Evolutionary conservation across 2,797 vertebrate genomes (phyloP), one percentile per base, ranked within the genome.

Genomic region (Champsocephalus gunnari): DNA sequence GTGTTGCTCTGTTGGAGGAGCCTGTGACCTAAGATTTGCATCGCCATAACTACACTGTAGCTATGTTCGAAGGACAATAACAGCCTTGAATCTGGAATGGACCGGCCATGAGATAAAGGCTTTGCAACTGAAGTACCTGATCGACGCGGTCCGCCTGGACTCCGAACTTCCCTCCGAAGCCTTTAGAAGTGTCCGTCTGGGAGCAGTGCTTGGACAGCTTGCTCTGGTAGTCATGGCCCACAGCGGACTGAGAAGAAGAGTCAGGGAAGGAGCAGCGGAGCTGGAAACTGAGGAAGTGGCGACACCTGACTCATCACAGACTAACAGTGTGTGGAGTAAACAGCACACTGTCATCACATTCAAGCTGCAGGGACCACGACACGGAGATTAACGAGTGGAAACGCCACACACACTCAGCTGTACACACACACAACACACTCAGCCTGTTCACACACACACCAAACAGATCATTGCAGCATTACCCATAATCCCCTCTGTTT

Each of bases 131-230:
- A 48, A 57, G 86, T 93, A 98, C 98, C 97, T 98, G 95, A 81
- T 99, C 98, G 1, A 99, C 96, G 4, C 98, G 94, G 69, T 99
- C 98, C 0, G 94, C 93, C 62, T 99, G 96, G 2, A 99, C 96
- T 0, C 98, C 98, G 62, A 96, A 99, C 89, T 98, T 98, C 53
- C 98, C 98, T 49, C 98, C 97, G 9, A 99, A 99, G 0, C 98
- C 98, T 65, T 96, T 97, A 38, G 96, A 96, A 0, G 96, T 97
- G 83, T 99, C 98, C 0, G 97, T 96, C 68, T 99, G 98, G 3
- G 98, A 99, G 86, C 97, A 99, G 83, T 99, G 97, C 84, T 97
- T 96, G 55, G 97, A 96, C 50, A 99, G 89, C 61, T 96, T 95
- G 60, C 96, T 95, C 88, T 98, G 97, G 81, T 99, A 99, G 61